A percentile compares a stretch with the other conserved stretches of the same genome.
phyloP scores from a whole-genome alignment of 2,888 invertebrate species.

The Pandemis cinnamomeana region DNA sequence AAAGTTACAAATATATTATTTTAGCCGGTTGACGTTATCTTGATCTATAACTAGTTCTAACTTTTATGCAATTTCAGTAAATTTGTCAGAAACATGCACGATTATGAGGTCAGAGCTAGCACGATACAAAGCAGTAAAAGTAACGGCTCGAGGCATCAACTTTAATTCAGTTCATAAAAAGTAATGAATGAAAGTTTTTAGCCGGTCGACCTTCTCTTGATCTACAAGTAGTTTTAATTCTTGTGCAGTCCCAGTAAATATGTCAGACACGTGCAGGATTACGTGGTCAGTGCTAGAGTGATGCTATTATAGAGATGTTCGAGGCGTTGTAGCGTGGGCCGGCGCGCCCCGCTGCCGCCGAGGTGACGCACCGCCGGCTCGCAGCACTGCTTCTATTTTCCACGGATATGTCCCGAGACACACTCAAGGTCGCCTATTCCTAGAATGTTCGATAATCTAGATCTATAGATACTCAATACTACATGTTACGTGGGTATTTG shows the following conservation, averaged over 20 bases:
- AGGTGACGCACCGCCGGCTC: constrained; percentile 66
- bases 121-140: too few relatives aligned
- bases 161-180: neutral
- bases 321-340: constrained; percentile 62
- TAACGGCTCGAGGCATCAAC: neutral
- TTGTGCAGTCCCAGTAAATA: constrained; percentile 42
- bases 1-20: too few relatives aligned
- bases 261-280: constrained; percentile 56
- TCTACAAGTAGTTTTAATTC: neutral
- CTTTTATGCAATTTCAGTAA: too few relatives aligned
- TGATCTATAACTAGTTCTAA: too few relatives aligned
- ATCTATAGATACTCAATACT: neutral
- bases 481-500: neutral
- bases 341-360: constrained; percentile 67
- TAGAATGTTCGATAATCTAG: neutral
- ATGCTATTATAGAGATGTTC: constrained; percentile 41
- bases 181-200: neutral
- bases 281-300: constrained; percentile 44
- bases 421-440: constrained; percentile 17
- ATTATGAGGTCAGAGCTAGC: too few relatives aligned
- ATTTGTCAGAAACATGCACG: too few relatives aligned
- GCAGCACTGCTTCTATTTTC: constrained; percentile 44
- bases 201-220: too few relatives aligned
- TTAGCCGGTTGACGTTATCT: too few relatives aligned
- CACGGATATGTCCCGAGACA: constrained; percentile 48